Evolutionary conservation across 1,140 invertebrate species (phyloP).

Genomic region (Orussus abietinus): DNA sequence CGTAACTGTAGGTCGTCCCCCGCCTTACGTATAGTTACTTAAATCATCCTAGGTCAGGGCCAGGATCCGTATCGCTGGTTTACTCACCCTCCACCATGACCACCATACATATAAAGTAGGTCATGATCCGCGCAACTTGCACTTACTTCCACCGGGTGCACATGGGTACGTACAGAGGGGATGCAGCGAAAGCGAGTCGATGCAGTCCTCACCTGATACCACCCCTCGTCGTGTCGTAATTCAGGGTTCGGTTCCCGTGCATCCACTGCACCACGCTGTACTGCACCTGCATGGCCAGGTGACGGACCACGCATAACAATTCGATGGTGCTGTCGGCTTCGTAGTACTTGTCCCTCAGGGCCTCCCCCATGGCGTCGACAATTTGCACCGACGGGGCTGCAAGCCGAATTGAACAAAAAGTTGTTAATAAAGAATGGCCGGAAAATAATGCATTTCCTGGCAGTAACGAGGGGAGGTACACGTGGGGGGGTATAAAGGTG

Average conservation of each 20-base stretch:
- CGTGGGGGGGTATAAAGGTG: no score
- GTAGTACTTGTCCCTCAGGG: constrained; percentile 69
- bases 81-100: no score
- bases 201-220: constrained; percentile 61
- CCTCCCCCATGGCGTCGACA: constrained; percentile 66
- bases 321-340: constrained; percentile 74
- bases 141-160: no score
- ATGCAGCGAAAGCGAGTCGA: constrained; percentile 1
- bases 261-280: constrained; percentile 69
- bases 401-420: constrained; percentile 19
- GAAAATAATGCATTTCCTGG: not conserved
- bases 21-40: no score
- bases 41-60: no score
- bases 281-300: constrained; percentile 62
- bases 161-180: no score
- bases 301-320: constrained; percentile 66
- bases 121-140: no score
- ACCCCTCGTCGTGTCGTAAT: constrained; percentile 70
- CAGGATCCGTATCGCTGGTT: no score
- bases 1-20: no score
- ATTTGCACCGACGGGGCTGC: constrained; percentile 73
- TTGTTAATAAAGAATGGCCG: no score
- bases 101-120: no score
- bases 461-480: no score
- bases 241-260: constrained; percentile 66